Conservation (phyloP, 2,888 invertebrate species). For the Deroplatys truncata region DNA sequence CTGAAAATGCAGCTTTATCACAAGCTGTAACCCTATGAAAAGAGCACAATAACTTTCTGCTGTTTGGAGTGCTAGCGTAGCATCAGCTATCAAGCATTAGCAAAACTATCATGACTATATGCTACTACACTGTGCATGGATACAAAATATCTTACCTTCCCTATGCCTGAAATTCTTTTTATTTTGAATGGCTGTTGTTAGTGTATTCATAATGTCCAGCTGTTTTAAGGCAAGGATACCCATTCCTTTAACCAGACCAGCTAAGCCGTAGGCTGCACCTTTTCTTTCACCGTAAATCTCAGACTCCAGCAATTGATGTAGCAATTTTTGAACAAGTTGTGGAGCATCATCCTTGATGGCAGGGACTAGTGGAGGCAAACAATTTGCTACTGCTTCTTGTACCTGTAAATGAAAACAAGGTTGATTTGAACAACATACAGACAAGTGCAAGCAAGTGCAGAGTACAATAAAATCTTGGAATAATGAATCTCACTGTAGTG, state of each 20-base stretch:
- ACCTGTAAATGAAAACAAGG: conserved; percentile 52
- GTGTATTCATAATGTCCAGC: conserved; percentile 89
- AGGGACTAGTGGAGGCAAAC: conserved; percentile 88
- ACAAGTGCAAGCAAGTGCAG: too few species aligned
- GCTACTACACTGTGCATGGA: too few species aligned
- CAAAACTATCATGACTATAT: too few species aligned
- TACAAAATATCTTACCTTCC: conserved; percentile 59
- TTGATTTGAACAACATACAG: too few species aligned
- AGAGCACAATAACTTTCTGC: too few species aligned
- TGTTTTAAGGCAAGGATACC: conserved; percentile 94
- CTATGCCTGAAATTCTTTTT: conserved; percentile 93
- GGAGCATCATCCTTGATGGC: conserved; percentile 90
- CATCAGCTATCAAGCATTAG: too few species aligned
- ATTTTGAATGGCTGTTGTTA: conserved; percentile 91
- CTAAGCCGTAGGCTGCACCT: conserved; percentile 96
- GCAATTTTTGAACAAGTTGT: conserved; percentile 78
- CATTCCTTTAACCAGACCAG: conserved; percentile 94
- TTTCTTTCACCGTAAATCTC: conserved; percentile 86
- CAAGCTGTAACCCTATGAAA: too few species aligned
- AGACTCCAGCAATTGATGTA: conserved; percentile 81
- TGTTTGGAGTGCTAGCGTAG: too few species aligned
- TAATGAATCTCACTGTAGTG: too few species aligned
- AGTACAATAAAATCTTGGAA: too few species aligned
- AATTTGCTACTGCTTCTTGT: conserved; percentile 96
- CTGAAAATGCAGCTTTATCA: too few species aligned